Conservation (phyloP, 2,113 vertebrate species). For the Tylochromis polylepis region DNA sequence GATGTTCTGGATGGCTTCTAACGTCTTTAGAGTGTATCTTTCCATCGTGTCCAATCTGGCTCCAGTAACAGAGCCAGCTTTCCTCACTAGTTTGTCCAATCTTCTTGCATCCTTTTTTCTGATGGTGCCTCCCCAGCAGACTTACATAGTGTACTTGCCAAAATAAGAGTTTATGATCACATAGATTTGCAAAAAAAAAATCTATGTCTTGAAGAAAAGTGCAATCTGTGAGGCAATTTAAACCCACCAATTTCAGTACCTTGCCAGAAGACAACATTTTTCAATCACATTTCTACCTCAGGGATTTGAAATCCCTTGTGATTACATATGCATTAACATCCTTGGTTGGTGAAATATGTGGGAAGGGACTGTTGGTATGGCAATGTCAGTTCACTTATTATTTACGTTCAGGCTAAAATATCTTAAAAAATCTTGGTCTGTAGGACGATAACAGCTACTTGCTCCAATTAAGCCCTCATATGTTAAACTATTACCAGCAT, state of each 20-base stretch:
- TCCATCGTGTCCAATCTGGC: not conserved
- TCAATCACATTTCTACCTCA: not conserved
- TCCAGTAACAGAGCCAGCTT: not conserved
- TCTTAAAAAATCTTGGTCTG: not conserved
- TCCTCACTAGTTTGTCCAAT: not conserved
- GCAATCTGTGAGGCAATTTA: not conserved
- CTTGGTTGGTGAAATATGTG: not conserved
- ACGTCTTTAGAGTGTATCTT: not conserved
- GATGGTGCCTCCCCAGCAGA: not conserved
- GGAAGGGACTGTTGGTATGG: not conserved
- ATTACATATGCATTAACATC: not conserved
- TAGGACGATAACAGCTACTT: not conserved
- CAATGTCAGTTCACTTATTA: not conserved
- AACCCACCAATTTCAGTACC: not conserved
- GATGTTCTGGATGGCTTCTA: not conserved
- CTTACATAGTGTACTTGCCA: rapidly evolving
- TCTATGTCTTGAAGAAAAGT: not conserved
- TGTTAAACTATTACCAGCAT: not conserved
- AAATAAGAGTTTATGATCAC: not conserved
- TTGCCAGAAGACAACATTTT: not conserved
- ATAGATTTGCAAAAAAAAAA: not conserved
- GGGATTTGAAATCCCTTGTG: not conserved
- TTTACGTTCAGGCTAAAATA: not conserved
- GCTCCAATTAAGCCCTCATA: not conserved
- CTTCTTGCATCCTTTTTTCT: not conserved